A percentile compares a stretch with the other conserved stretches of the same genome.
Evolutionary conservation across 2,113 vertebrate species (phyloP).

Genomic region (Ptychochromis oligacanthus): DNA sequence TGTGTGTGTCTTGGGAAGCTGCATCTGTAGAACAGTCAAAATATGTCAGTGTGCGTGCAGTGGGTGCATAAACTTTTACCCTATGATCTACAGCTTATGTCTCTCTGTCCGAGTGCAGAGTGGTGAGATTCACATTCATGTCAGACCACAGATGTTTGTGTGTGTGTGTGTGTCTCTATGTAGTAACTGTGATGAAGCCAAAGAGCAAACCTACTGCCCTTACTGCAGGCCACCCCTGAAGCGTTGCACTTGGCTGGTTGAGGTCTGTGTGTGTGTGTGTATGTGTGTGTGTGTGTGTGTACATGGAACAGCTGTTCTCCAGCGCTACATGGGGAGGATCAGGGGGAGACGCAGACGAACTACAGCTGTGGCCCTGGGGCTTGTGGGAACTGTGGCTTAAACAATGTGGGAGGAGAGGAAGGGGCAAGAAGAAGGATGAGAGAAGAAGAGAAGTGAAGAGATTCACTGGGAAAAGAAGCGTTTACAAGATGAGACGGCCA

Average conservation of each 20-base stretch:
- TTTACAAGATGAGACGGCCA: neutral
- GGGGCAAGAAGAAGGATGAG: neutral
- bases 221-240: constrained; percentile 54
- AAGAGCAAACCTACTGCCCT: constrained; percentile 47
- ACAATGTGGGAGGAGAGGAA: constrained; percentile 54
- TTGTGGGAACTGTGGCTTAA: constrained; percentile 73
- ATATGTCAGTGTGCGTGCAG: neutral
- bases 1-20: neutral
- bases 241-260: constrained; percentile 43
- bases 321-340: constrained; percentile 65
- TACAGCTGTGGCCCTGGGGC: constrained; percentile 75
- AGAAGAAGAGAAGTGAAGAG: neutral
- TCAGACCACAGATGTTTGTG: constrained; percentile 35
- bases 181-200: constrained; percentile 24
- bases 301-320: constrained; percentile 73
- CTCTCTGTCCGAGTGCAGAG: neutral
- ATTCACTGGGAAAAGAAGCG: neutral
- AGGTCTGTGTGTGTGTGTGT: constrained; percentile 1
- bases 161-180: constrained; percentile 7
- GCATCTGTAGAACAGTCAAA: neutral
- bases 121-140: neutral
- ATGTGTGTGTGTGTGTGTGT: constrained; percentile 31
- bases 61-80: neutral
- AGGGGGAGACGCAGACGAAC: constrained; percentile 50
- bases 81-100: neutral